Percentiles rank a stretch among this genome's conserved stretches.
Evolutionary conservation across 2,113 vertebrate species (phyloP).

Genomic region (Saimiri boliviensis): DNA sequence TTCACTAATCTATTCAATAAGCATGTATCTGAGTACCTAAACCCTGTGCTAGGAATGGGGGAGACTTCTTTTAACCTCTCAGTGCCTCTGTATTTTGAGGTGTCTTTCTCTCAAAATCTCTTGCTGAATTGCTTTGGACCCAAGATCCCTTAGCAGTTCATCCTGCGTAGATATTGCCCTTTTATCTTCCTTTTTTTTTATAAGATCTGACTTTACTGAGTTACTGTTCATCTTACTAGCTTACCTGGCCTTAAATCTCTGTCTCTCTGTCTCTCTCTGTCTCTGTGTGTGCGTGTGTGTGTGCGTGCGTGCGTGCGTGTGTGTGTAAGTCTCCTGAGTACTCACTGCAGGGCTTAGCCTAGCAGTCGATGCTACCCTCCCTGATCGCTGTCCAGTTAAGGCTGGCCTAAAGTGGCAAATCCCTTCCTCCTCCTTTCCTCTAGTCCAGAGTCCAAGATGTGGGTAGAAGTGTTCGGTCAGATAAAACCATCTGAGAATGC

Average conservation of each 20-base stretch:
- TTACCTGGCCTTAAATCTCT: not conserved
- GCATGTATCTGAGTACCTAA: not conserved
- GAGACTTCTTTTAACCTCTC: not conserved
- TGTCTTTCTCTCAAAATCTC: not conserved
- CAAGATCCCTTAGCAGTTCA: not conserved
- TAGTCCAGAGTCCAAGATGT: slow-evolving; percentile 1
- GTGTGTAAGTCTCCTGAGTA: not conserved
- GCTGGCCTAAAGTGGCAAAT: not conserved
- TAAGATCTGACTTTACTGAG: not conserved
- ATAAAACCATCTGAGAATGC: slow-evolving; percentile 52
- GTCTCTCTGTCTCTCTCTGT: not conserved
- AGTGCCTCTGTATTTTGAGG: not conserved
- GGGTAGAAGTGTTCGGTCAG: slow-evolving; percentile 29
- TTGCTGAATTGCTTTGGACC: not conserved
- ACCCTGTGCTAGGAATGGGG: not conserved
- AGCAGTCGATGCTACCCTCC: not conserved
- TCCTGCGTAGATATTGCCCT: not conserved
- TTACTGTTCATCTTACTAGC: not conserved
- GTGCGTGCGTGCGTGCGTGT: not conserved
- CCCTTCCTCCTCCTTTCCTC: not conserved
- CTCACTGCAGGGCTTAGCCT: not conserved
- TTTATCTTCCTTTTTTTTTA: not conserved
- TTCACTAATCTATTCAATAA: not conserved
- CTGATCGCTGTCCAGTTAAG: not conserved
- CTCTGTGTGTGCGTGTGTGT: not conserved